Conservation (phyloP, 2,888 invertebrate species). For the Willowsia nigromaculata region DNA sequence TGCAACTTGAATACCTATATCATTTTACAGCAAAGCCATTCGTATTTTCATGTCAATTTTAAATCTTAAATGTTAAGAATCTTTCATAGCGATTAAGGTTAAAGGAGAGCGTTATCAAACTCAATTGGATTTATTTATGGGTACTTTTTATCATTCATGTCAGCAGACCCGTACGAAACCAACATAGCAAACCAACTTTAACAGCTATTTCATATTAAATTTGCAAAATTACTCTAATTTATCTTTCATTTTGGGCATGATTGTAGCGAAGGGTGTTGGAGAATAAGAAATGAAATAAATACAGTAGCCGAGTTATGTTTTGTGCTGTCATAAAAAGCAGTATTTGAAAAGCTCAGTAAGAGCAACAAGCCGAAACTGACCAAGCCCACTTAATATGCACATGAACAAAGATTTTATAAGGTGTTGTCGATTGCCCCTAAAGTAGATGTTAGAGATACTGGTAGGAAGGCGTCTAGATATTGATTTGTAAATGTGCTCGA, state of each 20-base stretch:
- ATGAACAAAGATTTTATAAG: neutral
- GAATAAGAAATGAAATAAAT: neutral
- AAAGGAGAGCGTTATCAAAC: neutral
- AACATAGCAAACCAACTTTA: neutral
- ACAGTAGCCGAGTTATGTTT: neutral
- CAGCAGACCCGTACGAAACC: neutral
- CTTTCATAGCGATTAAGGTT: neutral
- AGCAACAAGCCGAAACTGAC: constrained; percentile 18
- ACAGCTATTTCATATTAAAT: neutral
- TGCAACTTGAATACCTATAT: no score
- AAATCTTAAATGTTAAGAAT: no score
- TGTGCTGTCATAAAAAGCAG: neutral
- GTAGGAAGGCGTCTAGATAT: no score
- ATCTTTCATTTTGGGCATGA: constrained; percentile 33
- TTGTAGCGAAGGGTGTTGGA: neutral
- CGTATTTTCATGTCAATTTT: no score
- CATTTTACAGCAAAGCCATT: no score
- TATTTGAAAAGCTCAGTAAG: neutral
- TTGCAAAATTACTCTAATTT: constrained; percentile 3
- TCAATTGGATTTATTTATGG: neutral
- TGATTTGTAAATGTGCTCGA: neutral
- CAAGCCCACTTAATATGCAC: constrained; percentile 31
- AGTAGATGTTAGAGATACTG: no score
- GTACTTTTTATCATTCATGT: neutral
- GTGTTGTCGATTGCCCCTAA: constrained; percentile 35